Evolutionary conservation across 2,888 invertebrate genomes (phyloP), one percentile per base, ranked within the genome.

Genomic region (Ectropis crepuscularia): DNA sequence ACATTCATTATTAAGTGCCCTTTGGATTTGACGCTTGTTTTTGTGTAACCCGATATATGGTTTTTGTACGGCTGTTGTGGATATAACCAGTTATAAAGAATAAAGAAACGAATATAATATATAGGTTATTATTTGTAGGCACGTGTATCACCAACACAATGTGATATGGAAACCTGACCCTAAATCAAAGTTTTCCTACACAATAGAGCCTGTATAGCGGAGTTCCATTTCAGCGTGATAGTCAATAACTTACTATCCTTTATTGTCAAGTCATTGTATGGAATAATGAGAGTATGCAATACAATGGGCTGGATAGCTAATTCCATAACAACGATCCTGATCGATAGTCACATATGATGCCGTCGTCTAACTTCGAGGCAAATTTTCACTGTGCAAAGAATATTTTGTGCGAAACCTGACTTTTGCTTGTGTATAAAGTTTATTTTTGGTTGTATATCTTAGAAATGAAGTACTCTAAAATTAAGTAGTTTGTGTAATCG

Each of bases 281-380:
- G 60, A 58, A 66, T 63, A 66, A 66, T 63, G 54, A 58, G 42
- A 51, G 61, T 41, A 57, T 65, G 38, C 60, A 60, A 61, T 64
- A 66, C 65, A 69, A 65, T 61, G 45, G 67, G 53, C 47, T 63
- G 57, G 60, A 65, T 69, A 65, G 39, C 43, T 66, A 58, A 64
- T 63, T 39, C 57, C 53, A 63, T 60, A 64, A 61, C 68, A 63
- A 45, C 53, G 42, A 41, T 48, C 12, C 49, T 39, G 58, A 67
- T 68, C 67, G 67, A 65, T 67, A 53, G 58, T 47, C 38, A 53
- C 45, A 61, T 57, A 54, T 50, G 55, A 61, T 16, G 9, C 10
- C 41, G 16, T 51, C 6, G 12, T 10, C 49, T 66, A 50, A 49
- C 57, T 66, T 39, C 9, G 28, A 55, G 28, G 39, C 9, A 51